Base-by-base conservation (phyloP, 2,888 invertebrate genomes). In the Salticus scenicus region DNA sequence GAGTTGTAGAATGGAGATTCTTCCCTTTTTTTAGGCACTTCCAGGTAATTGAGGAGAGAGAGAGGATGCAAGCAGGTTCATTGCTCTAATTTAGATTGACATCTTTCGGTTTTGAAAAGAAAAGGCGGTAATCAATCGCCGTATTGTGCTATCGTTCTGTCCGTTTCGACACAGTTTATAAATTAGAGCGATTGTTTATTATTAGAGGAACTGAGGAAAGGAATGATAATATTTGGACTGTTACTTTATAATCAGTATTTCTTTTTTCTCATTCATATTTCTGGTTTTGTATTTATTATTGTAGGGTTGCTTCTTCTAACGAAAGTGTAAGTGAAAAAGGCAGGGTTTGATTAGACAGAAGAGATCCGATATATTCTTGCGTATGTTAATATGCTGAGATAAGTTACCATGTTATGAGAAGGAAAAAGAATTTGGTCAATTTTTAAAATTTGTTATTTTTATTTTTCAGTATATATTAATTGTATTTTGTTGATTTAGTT, bases 31-130 rank as follows among this genome's bases (percentile, higher is more conserved):
- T 73, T 51, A 63, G 47, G 37, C 27, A 67, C 67, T 77, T 85
- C 78, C 71, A 77, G 70, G 79, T 74, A 75, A 76, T 37, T 14
- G 71, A 47, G n/a, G 63, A 57, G 42, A 63, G 20, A 2, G 63
- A 57, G 42, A 63, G 20, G 12, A 73, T 37, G 63, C 75, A 75
- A 73, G 70, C 70, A 75, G 75, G 75, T 85, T 79, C 85, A 75
- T 75, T 64, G 74, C 70, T 42, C 71, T 42, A 42, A 57, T 57
- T 57, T 57, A 17, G 57, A 57, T 57, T 57, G 57, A 57, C 57
- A 57, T 57, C 57, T 5, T 57, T 57, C 57, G 57, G 57, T 57
- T 57, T 57, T 57, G 57, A 57, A 24, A 57, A 47, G 42, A 24
- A 57, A 57, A 24, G 57, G 57, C 2, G 24, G 57, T 57, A 57